phyloP scores from a whole-genome alignment of 2,888 invertebrate species.

The Rhogogaster chlorosoma region DNA sequence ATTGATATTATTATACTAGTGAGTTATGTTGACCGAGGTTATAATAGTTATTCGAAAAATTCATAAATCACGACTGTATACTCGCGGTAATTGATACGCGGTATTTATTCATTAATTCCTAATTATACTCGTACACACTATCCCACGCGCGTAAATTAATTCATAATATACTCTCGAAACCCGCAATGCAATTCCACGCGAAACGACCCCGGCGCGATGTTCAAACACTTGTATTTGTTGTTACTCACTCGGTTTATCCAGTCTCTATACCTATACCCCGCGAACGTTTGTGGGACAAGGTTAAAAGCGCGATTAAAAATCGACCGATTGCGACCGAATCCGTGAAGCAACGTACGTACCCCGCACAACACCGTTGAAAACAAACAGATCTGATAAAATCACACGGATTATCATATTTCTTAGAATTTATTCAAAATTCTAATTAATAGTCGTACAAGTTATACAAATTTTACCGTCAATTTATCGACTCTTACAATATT shows the following conservation, averaged over 20 bases:
- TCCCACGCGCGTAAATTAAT: neutral
- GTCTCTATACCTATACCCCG: neutral
- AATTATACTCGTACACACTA: neutral
- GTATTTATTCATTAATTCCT: neutral
- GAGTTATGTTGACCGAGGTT: constrained; percentile 1
- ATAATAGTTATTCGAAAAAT: neutral
- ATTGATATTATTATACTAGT: neutral
- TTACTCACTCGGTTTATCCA: constrained; percentile 10
- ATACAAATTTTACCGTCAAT: too few species aligned
- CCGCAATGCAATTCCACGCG: neutral
- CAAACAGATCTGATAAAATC: neutral
- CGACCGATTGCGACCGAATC: constrained; percentile 19
- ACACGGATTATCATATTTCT: neutral
- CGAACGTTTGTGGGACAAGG: constrained; percentile 39
- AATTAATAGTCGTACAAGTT: neutral
- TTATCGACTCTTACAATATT: too few species aligned
- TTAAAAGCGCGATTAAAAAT: constrained; percentile 33
- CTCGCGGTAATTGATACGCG: neutral
- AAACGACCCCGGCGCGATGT: neutral
- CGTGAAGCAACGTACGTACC: neutral
- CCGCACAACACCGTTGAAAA: neutral
- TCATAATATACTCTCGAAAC: neutral
- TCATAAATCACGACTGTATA: neutral
- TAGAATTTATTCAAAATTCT: neutral
- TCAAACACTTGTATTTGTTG: neutral